These are phyloP conservation scores for human (Homo sapiens) DNA, from an alignment of 2,113 vertebrate species.

Conservation along the genomic window DNA sequence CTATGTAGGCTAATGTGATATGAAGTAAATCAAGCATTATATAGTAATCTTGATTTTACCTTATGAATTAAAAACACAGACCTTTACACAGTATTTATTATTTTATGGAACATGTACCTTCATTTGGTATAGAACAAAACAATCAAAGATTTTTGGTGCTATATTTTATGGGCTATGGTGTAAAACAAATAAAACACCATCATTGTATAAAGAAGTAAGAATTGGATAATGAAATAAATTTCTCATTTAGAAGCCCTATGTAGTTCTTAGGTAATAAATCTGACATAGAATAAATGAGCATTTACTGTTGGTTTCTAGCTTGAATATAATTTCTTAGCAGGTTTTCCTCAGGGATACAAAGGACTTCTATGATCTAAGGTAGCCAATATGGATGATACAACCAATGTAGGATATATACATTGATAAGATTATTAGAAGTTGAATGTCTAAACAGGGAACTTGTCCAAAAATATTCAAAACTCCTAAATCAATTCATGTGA, in stretches of 20 bases:
- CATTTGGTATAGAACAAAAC: background rate
- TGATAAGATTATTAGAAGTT: background rate
- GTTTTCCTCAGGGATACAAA: background rate
- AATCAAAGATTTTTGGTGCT: background rate
- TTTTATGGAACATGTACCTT: background rate
- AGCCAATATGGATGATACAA: background rate
- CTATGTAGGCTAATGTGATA: background rate
- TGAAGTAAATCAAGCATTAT: background rate
- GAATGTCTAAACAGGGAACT: background rate
- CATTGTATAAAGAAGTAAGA: background rate
- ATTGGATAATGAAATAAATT: background rate
- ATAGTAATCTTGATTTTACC: background rate
- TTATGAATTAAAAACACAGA: background rate
- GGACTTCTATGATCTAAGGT: background rate
- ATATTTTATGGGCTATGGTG: background rate
- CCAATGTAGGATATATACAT: background rate
- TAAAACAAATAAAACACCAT: background rate
- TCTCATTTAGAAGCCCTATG: background rate
- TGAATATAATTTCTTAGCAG: background rate
- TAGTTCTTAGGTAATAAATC: background rate
- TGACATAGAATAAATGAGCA: background rate
- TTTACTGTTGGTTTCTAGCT: fast-evolving
- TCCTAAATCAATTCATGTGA: background rate
- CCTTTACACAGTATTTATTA: background rate
- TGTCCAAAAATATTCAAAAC: background rate